phyloP scores from a whole-genome alignment of 1,140 invertebrate species.

The Grapholita molesta region DNA sequence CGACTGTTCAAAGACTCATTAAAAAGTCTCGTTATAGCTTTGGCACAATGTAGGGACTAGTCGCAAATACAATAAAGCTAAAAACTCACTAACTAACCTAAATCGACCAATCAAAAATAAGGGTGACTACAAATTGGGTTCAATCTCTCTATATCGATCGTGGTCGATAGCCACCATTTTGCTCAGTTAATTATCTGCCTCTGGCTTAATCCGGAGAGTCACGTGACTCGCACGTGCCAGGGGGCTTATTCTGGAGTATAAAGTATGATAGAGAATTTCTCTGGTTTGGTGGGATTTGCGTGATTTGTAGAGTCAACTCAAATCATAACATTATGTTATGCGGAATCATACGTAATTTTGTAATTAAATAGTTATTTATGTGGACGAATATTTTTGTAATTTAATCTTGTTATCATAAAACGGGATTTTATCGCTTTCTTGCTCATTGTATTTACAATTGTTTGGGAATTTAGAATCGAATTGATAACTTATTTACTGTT shows the following conservation, averaged over 20 bases:
- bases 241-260: constrained; percentile 38
- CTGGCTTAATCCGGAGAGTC: constrained; percentile 63
- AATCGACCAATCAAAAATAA: constrained; percentile 12
- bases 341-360: neutral
- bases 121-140: constrained; percentile 32
- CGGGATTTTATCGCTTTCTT: too few species aligned
- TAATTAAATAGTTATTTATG: neutral
- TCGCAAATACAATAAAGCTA: neutral
- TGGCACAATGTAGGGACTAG: neutral
- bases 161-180: constrained; percentile 58
- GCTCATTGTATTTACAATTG: too few species aligned
- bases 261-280: neutral
- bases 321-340: neutral
- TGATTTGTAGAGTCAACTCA: neutral
- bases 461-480: too few species aligned
- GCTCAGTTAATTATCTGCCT: constrained; percentile 71
- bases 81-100: neutral
- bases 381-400: neutral
- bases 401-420: neutral
- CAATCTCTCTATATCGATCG: constrained; percentile 41
- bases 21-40: neutral
- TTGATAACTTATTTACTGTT: too few species aligned
- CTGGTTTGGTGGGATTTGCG: neutral
- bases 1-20: neutral
- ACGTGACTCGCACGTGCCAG: constrained; percentile 67